Evolutionary conservation across 2,797 vertebrate genomes (phyloP).

Genomic region (Cuculus canorus): DNA sequence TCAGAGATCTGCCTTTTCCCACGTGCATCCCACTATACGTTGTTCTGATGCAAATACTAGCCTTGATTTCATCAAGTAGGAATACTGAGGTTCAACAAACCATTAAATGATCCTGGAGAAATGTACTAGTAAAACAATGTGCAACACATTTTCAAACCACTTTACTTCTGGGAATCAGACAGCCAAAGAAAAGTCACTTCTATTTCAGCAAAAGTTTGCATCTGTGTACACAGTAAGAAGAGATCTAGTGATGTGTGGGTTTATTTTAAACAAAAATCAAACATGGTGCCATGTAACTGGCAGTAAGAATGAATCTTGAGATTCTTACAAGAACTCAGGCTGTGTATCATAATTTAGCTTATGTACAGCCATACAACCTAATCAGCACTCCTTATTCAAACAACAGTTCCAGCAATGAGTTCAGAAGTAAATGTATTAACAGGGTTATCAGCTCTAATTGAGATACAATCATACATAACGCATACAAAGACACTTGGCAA

Average conservation of each 20-base stretch:
- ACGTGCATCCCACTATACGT: not conserved
- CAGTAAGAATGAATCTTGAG: not conserved
- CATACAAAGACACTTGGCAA: not conserved
- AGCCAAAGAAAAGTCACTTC: not conserved
- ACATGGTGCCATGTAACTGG: not conserved
- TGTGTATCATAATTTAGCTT: not conserved
- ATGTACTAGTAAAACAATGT: not conserved
- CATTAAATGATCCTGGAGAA: not conserved
- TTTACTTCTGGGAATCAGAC: not conserved
- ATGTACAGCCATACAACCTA: not conserved
- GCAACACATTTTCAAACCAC: not conserved
- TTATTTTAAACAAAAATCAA: not conserved
- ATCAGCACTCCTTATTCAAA: conserved; percentile 8
- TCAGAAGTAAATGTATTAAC: not conserved
- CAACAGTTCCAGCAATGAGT: not conserved
- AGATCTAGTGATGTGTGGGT: not conserved
- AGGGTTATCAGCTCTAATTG: not conserved
- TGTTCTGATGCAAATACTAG: not conserved
- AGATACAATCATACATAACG: not conserved
- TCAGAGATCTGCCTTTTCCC: not conserved
- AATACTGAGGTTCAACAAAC: not conserved
- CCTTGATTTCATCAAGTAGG: not conserved
- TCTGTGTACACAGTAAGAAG: not conserved
- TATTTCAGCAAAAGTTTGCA: not conserved
- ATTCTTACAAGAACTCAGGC: not conserved